Conservation (phyloP, 1,140 invertebrate species). For the Zaprionus tsacasi region DNA sequence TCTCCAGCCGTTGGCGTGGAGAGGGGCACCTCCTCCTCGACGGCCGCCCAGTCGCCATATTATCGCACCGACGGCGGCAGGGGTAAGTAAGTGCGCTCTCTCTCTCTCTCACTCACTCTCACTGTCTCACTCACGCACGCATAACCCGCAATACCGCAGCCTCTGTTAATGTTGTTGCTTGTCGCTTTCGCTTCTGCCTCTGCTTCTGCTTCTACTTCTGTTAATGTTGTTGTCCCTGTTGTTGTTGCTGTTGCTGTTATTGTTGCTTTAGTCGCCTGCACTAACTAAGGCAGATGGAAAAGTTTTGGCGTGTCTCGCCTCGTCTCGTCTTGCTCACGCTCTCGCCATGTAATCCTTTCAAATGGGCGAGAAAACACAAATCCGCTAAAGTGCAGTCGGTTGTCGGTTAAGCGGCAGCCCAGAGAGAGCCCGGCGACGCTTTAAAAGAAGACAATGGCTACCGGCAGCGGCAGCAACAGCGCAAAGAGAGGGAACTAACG, state of each 20-base stretch:
- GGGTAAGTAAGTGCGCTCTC: slow-evolving; percentile 83
- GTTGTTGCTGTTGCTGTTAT: slow-evolving; percentile 4
- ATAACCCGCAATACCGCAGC: slow-evolving; percentile 3
- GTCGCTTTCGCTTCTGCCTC: background rate
- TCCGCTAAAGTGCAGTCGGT: slow-evolving; percentile 78
- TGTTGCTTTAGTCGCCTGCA: slow-evolving; percentile 37
- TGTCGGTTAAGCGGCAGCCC: slow-evolving; percentile 59
- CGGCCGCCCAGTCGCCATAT: slow-evolving; percentile 66
- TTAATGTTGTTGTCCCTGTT: background rate
- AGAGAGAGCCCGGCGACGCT: background rate
- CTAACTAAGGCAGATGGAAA: slow-evolving; percentile 34
- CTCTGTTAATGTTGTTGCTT: slow-evolving; percentile 13
- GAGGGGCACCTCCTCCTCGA: slow-evolving; percentile 40
- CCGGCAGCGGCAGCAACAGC: background rate
- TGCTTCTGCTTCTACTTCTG: background rate
- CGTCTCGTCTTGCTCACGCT: slow-evolving; percentile 29
- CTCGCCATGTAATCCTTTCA: slow-evolving; percentile 74
- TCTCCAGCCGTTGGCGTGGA: slow-evolving; percentile 23
- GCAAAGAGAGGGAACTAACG: background rate
- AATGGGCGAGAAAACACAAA: slow-evolving; percentile 81
- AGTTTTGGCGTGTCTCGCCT: slow-evolving; percentile 38
- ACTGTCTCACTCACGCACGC: slow-evolving; percentile 15
- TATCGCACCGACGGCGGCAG: slow-evolving; percentile 81
- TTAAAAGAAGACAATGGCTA: slow-evolving; percentile 40
- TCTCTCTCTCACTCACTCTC: slow-evolving; percentile 37